Evolutionary conservation across 2,797 vertebrate species (phyloP).

Genomic region (Selene dorsalis): DNA sequence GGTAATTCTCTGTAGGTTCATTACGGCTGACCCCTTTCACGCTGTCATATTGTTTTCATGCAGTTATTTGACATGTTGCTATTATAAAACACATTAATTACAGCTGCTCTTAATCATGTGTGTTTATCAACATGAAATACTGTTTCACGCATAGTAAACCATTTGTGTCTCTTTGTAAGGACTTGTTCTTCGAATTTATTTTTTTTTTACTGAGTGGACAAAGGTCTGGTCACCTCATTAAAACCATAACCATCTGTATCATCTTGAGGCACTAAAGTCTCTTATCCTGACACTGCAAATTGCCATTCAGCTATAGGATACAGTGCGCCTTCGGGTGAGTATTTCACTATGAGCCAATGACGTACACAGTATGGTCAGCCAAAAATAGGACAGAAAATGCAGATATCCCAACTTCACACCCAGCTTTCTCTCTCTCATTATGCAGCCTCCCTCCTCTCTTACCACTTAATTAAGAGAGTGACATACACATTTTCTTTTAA

Average conservation of each 20-base stretch:
- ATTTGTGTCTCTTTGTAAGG: not conserved
- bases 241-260: conserved; percentile 36
- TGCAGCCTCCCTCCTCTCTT: not conserved
- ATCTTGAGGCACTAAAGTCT: conserved; percentile 34
- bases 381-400: conserved; percentile 37
- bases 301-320: conserved; percentile 33
- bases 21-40: not conserved
- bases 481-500: conserved; percentile 48
- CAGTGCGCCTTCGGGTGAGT: conserved; percentile 34
- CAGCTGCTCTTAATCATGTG: not conserved
- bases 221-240: conserved; percentile 40
- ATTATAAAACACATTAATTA: not conserved
- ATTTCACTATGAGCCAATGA: conserved; percentile 7
- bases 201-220: not conserved
- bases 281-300: conserved; percentile 52
- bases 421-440: conserved; percentile 53
- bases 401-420: conserved; percentile 38
- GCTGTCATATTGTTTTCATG: not conserved
- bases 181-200: not conserved
- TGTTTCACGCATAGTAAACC: not conserved
- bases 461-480: conserved; percentile 56
- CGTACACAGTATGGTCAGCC: conserved; percentile 45
- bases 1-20: not conserved
- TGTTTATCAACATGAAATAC: not conserved
- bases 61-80: not conserved